phyloP scores from a whole-genome alignment of 2,113 vertebrate species.

The Antidorcas marsupialis region DNA sequence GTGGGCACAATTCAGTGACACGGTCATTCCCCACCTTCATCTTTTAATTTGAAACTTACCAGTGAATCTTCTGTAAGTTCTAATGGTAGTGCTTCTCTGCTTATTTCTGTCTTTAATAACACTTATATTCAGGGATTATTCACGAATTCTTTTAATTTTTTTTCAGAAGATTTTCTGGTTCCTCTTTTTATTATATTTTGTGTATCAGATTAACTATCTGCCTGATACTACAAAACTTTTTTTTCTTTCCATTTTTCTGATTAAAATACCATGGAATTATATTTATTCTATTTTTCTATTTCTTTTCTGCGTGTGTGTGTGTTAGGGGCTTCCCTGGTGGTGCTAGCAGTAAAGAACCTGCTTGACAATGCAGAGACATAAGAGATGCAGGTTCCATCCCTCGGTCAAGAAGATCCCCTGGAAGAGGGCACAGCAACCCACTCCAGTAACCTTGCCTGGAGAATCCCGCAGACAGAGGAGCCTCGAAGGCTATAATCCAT shows the following conservation, averaged over 20 bases:
- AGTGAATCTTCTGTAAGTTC: not conserved
- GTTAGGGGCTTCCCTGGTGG: not conserved
- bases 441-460: not conserved
- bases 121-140: not conserved
- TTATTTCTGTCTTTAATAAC: not conserved
- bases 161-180: not conserved
- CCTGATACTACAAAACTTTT: not conserved
- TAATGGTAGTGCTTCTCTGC: not conserved
- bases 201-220: not conserved
- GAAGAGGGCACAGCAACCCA: not conserved
- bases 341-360: accelerated
- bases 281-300: not conserved
- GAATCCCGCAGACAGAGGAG: accelerated
- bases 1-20: not conserved
- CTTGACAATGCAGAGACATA: not conserved
- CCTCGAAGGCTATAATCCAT: not conserved
- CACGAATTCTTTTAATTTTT: not conserved
- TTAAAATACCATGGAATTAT: not conserved
- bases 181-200: not conserved
- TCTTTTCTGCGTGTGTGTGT: not conserved
- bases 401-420: not conserved
- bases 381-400: not conserved
- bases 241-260: not conserved
- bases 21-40: not conserved
- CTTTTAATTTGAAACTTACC: not conserved